Conservation (phyloP, 2,888 invertebrate species). For the Cosmorhoe ocellata region DNA sequence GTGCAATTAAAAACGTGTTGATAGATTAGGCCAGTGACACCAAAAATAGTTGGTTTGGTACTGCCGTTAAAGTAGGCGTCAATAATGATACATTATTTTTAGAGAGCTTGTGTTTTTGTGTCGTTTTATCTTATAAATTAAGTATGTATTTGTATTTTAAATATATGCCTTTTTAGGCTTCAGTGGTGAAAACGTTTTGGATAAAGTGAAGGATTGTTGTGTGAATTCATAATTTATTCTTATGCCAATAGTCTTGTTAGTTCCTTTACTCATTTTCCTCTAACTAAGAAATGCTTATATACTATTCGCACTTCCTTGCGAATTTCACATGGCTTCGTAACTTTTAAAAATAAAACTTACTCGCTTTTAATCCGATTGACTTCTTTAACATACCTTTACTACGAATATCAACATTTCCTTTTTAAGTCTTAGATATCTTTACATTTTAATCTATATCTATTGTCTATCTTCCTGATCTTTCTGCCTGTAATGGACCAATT, state of each 20-base stretch:
- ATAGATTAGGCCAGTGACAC: constrained; percentile 31
- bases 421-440: constrained; percentile 7
- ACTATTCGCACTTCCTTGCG: not conserved
- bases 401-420: constrained; percentile 1
- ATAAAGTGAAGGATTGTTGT: not conserved
- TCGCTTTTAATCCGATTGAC: constrained; percentile 3
- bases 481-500: constrained; percentile 66
- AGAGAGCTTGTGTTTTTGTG: constrained; percentile 41
- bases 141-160: constrained; percentile 7
- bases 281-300: not conserved
- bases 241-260: not conserved
- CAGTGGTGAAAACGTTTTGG: not conserved
- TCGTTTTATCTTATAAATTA: constrained; percentile 2
- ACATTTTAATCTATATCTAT: constrained; percentile 21
- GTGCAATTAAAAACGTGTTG: constrained; percentile 24
- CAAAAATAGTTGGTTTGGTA: constrained; percentile 35
- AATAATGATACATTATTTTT: constrained; percentile 45
- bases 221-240: not conserved
- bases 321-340: not conserved
- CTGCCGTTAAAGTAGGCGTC: constrained; percentile 55
- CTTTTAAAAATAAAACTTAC: not conserved
- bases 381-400: too few relatives aligned
- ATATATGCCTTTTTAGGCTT: constrained; percentile 22
- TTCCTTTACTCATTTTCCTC: too few relatives aligned
- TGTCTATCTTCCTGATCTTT: constrained; percentile 36